phyloP scores from a whole-genome alignment of 2,113 vertebrate genomes.

The Pteronura brasiliensis region DNA sequence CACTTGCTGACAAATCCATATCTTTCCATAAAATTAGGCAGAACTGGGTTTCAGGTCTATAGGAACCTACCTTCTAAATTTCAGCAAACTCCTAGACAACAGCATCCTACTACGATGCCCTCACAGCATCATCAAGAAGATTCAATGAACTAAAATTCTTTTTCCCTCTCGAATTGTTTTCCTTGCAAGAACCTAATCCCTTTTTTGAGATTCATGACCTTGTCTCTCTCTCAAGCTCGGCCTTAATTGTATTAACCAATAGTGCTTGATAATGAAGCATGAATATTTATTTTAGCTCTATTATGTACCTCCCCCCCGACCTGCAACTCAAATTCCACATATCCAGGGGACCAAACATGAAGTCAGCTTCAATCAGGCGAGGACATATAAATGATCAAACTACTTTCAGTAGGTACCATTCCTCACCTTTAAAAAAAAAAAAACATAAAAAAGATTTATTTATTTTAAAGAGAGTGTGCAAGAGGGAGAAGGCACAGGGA shows the following conservation, averaged over 20 bases:
- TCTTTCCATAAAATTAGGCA: not conserved
- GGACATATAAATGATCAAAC: not conserved
- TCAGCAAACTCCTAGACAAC: fast-evolving
- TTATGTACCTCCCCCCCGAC: not conserved
- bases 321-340: not conserved
- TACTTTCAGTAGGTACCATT: not conserved
- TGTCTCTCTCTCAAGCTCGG: not conserved
- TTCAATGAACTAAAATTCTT: not conserved
- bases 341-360: too few species aligned
- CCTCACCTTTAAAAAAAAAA: not conserved
- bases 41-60: fast-evolving
- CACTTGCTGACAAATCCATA: not conserved
- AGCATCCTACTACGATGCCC: fast-evolving
- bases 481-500: not conserved
- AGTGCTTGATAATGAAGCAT: not conserved
- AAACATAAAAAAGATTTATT: not conserved
- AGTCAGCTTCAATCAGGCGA: not conserved
- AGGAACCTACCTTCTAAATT: not conserved
- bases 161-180: not conserved
- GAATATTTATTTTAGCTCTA: not conserved
- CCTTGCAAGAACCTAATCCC: not conserved
- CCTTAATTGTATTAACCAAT: not conserved
- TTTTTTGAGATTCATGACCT: not conserved
- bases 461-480: not conserved
- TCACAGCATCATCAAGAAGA: not conserved